phyloP scores from a whole-genome alignment of 1,140 invertebrate species.

The Teleopsis dalmanni region DNA sequence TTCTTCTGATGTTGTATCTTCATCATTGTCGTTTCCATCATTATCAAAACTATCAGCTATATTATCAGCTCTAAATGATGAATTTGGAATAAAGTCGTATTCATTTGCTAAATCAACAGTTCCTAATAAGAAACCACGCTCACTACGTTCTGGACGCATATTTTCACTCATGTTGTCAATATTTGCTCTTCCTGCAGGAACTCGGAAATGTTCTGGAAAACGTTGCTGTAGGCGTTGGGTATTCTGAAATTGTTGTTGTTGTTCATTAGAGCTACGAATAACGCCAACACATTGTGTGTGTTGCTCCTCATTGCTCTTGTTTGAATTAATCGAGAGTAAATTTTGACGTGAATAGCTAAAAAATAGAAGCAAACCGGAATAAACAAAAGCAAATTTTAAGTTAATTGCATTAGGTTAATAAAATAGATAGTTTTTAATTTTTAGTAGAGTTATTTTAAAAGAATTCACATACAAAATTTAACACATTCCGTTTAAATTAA shows the following conservation, averaged over 20 bases:
- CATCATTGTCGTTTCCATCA: slow-evolving; percentile 19
- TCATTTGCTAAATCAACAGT: background rate
- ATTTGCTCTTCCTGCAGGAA: background rate
- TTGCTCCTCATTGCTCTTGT: slow-evolving; percentile 55
- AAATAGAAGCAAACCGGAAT: background rate
- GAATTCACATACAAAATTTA: background rate
- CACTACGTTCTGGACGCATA: background rate
- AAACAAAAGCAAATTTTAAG: slow-evolving; percentile 1
- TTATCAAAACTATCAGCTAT: background rate
- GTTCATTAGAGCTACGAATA: slow-evolving; percentile 24
- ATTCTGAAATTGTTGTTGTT: slow-evolving; percentile 17
- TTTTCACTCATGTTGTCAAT: background rate
- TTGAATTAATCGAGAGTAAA: slow-evolving; percentile 60
- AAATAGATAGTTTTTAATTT: background rate
- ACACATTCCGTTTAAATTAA: background rate
- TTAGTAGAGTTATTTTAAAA: background rate
- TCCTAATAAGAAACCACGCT: background rate
- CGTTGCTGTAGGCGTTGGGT: slow-evolving; percentile 15
- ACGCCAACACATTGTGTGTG: too few species aligned
- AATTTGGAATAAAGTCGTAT: background rate
- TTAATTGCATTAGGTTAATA: background rate
- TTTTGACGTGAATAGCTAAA: slow-evolving; percentile 76
- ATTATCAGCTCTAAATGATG: background rate
- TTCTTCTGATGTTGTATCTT: slow-evolving; percentile 37
- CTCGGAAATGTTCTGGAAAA: background rate